Percentiles rank a stretch among this genome's conserved stretches.
Conservation (phyloP, 2,113 vertebrate species). For the Clarias batrachus region DNA sequence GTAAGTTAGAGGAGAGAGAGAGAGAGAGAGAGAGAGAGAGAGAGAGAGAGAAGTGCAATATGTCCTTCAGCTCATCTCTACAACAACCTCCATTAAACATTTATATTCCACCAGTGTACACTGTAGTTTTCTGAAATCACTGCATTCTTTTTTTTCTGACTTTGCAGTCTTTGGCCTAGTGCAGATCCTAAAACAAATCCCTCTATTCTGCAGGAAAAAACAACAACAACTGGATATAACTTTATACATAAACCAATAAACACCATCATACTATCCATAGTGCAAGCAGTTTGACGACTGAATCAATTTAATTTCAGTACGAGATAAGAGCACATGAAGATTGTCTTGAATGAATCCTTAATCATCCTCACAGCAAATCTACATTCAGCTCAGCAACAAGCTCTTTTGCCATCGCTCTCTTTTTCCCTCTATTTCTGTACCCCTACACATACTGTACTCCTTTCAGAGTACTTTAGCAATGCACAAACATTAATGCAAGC, state of each 20-base stretch:
- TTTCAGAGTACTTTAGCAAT: background rate
- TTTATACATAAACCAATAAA: slow-evolving; percentile 57
- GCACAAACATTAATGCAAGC: background rate
- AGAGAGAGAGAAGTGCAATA: slow-evolving; percentile 8
- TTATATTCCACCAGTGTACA: slow-evolving; percentile 34
- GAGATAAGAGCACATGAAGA: slow-evolving; percentile 58
- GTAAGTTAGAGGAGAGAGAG: background rate
- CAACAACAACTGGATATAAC: slow-evolving; percentile 44
- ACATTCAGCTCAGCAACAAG: slow-evolving; percentile 39
- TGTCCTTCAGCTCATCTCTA: slow-evolving; percentile 30
- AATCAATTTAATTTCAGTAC: slow-evolving; percentile 59
- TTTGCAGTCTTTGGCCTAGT: background rate
- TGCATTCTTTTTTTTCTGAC: background rate
- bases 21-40: slow-evolving; percentile 3
- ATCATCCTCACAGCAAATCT: slow-evolving; percentile 59
- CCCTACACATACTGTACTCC: background rate
- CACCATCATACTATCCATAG: slow-evolving; percentile 40
- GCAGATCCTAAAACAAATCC: background rate
- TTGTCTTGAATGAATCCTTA: slow-evolving; percentile 59
- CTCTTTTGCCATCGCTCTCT: background rate
- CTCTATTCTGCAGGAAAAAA: slow-evolving; percentile 43
- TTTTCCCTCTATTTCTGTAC: background rate
- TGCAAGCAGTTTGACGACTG: slow-evolving; percentile 51
- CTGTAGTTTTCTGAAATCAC: slow-evolving; percentile 24
- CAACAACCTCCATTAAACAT: slow-evolving; percentile 49